These are phyloP conservation scores for Albula goreensis DNA, from an alignment of 2,113 vertebrate genomes.

Conservation along the genomic window DNA sequence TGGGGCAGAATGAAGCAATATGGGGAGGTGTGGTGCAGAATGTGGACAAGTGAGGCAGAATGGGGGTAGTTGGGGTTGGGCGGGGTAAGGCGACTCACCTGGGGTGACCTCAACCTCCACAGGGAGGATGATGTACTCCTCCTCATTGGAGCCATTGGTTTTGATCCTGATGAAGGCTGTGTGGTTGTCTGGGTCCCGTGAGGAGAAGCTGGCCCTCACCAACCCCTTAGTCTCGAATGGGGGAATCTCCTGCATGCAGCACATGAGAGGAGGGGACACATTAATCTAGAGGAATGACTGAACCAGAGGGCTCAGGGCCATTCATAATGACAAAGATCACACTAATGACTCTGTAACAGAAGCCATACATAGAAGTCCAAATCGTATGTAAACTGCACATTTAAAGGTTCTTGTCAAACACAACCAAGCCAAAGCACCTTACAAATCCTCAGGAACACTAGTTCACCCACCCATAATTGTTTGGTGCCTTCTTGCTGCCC, in stretches of 20 bases:
- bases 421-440: no score
- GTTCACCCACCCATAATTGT: slow-evolving; percentile 86
- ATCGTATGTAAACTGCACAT: no score
- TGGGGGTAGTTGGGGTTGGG: no score
- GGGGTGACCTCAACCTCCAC: slow-evolving; percentile 98
- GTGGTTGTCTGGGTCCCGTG: slow-evolving; percentile 96
- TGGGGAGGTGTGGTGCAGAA: neutral
- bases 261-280: neutral
- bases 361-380: no score
- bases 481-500: slow-evolving; percentile 91
- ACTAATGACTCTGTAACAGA: no score
- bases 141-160: slow-evolving; percentile 89
- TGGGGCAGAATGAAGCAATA: neutral
- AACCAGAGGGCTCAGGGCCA: slow-evolving; percentile 32
- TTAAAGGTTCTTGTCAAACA: no score
- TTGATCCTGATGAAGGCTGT: slow-evolving; percentile 98
- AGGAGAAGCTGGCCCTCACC: slow-evolving; percentile 98
- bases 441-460: neutral
- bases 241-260: slow-evolving; percentile 84
- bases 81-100: slow-evolving; percentile 63
- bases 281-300: neutral
- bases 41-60: no score
- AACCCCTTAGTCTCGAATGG: slow-evolving; percentile 98
- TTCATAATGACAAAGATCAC: neutral
- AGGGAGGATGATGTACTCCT: slow-evolving; percentile 94